A percentile compares a stretch with the other conserved stretches of the same genome.
Evolutionary conservation across 37 sponge, comb jelly and placozoan genomes (phyloP).

Genomic region (Corticium candelabrum): DNA sequence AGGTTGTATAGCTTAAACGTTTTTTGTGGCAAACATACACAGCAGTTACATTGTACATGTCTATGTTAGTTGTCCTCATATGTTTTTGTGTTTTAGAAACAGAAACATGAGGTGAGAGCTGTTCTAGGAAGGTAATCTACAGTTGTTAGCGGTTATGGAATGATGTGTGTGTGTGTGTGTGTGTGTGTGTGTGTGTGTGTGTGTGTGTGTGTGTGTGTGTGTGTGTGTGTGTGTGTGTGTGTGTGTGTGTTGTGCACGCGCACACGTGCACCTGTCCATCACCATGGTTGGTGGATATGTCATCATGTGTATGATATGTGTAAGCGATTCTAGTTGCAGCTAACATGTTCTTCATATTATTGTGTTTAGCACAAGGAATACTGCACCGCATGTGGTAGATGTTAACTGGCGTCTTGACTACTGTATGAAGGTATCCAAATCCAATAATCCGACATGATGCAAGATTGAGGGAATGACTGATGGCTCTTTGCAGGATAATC

Average conservation of each 20-base stretch:
- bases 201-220: slow-evolving; percentile 22
- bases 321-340: no score
- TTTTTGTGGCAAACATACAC: no score
- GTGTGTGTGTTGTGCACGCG: background rate
- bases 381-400: background rate
- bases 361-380: background rate
- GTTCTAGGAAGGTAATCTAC: background rate
- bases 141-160: background rate
- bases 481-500: background rate
- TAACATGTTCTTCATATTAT: no score
- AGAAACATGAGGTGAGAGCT: background rate
- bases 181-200: slow-evolving; percentile 30
- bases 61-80: no score
- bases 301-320: no score
- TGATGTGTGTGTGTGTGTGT: slow-evolving; percentile 22
- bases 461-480: background rate
- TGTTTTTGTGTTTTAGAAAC: background rate
- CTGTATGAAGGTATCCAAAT: background rate
- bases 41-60: no score
- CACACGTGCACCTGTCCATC: no score
- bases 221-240: background rate
- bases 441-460: background rate
- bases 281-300: no score
- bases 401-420: background rate
- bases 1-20: no score